phyloP scores from a whole-genome alignment of 2,797 vertebrate species.

The Brachymystax lenok region DNA sequence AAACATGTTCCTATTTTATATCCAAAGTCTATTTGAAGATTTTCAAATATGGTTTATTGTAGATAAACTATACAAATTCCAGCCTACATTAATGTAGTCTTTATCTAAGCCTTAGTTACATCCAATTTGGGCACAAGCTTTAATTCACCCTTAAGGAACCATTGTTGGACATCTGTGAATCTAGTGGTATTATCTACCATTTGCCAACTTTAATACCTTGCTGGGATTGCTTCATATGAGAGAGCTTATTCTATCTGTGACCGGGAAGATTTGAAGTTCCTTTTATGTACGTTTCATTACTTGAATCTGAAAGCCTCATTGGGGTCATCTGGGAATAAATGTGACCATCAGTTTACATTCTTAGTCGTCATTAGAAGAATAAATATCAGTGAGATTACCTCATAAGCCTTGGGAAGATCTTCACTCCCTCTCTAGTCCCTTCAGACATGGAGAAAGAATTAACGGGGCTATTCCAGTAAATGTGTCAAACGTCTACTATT shows the following conservation, averaged over 20 bases:
- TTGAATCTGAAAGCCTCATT: constrained; percentile 68
- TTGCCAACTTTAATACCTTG: constrained; percentile 77
- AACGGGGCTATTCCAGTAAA: constrained; percentile 66
- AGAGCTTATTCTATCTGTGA: constrained; percentile 66
- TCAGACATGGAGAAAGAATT: constrained; percentile 63
- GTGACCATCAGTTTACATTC: constrained; percentile 73
- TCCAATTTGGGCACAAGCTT: constrained; percentile 71
- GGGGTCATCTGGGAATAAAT: constrained; percentile 69
- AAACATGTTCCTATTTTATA: constrained; percentile 60
- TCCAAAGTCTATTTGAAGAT: constrained; percentile 60
- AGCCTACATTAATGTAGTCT: constrained; percentile 57
- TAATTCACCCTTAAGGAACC: constrained; percentile 70
- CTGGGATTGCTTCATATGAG: constrained; percentile 66
- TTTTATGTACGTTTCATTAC: constrained; percentile 75
- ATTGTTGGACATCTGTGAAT: constrained; percentile 70
- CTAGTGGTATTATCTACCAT: constrained; percentile 75
- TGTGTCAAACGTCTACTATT: constrained; percentile 45
- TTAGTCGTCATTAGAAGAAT: constrained; percentile 79
- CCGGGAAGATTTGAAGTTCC: constrained; percentile 67
- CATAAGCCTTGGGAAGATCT: constrained; percentile 66
- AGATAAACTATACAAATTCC: constrained; percentile 51
- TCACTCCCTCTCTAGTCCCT: constrained; percentile 50
- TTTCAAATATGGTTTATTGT: constrained; percentile 51
- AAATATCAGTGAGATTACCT: constrained; percentile 81
- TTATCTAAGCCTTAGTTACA: constrained; percentile 72